phyloP scores from a whole-genome alignment of 2,888 invertebrate species.

The Epinotia bilunana region DNA sequence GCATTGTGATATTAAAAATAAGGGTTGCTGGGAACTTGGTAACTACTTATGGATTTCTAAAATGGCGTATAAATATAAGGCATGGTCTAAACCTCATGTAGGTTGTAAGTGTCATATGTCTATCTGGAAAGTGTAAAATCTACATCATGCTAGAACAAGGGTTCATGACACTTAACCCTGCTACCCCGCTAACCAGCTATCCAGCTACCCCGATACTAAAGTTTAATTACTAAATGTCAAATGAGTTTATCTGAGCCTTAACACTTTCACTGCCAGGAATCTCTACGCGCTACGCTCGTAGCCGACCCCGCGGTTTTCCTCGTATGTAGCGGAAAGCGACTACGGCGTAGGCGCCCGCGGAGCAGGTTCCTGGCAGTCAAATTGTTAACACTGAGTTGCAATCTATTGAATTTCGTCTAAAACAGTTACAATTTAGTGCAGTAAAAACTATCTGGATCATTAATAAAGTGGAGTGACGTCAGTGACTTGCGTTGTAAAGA shows the following conservation, averaged over 20 bases:
- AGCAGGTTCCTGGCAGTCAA: too few species aligned
- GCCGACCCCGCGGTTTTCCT: too few species aligned
- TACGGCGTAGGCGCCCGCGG: too few species aligned
- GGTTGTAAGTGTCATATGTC: not conserved
- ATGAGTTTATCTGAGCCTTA: conserved; percentile 1
- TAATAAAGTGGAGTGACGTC: conserved; percentile 46
- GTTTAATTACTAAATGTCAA: conserved; percentile 11
- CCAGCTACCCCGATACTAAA: not conserved
- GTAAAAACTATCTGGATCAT: conserved; percentile 24
- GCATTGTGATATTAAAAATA: not conserved
- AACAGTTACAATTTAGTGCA: conserved; percentile 27
- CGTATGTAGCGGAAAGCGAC: too few species aligned
- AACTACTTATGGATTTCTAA: conserved; percentile 19
- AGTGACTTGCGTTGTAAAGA: conserved; percentile 48
- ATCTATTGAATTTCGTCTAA: conserved; percentile 2
- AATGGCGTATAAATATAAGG: not conserved
- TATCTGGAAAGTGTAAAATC: conserved; percentile 14
- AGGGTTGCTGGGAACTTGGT: not conserved
- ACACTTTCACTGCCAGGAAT: too few species aligned
- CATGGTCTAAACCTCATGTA: not conserved
- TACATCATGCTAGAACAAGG: conserved; percentile 27
- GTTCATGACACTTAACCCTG: conserved; percentile 1
- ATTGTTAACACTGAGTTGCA: conserved; percentile 42
- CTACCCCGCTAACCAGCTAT: too few species aligned
- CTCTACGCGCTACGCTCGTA: too few species aligned